These are phyloP conservation scores for Mamestra configurata DNA, from an alignment of 1,140 invertebrate genomes.

Conservation along the genomic window DNA sequence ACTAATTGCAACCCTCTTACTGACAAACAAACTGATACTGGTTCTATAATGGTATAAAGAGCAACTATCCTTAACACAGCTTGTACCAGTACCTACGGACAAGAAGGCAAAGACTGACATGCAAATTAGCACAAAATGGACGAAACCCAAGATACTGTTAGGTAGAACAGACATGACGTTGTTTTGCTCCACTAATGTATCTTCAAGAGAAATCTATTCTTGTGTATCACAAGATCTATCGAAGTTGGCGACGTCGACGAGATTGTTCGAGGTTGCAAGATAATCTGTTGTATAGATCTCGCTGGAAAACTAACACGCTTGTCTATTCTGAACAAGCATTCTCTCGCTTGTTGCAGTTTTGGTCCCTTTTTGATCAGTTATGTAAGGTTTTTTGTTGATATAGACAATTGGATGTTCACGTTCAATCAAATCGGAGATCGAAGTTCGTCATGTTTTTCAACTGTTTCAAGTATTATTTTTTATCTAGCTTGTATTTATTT, in stretches of 20 bases:
- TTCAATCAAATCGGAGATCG: too few species aligned
- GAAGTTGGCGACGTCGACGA: background rate
- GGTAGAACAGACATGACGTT: background rate
- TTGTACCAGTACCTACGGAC: too few species aligned
- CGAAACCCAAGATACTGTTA: background rate
- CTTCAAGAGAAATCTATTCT: conserved; percentile 17
- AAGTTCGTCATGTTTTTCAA: too few species aligned
- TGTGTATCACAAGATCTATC: conserved; percentile 15
- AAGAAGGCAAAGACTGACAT: too few species aligned
- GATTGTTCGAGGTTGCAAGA: background rate
- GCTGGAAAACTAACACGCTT: conserved; percentile 4
- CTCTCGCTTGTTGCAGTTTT: background rate
- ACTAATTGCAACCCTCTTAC: too few species aligned
- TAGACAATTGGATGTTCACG: too few species aligned
- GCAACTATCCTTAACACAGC: too few species aligned
- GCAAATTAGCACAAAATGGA: background rate
- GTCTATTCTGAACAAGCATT: background rate
- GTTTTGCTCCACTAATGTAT: background rate
- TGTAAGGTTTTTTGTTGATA: too few species aligned
- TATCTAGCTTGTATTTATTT: too few species aligned
- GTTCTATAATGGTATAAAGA: too few species aligned
- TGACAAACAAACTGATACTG: too few species aligned
- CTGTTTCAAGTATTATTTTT: too few species aligned
- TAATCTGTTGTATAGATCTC: background rate
- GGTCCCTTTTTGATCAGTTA: background rate